These are phyloP conservation scores for Ciconia stormi DNA, from an alignment of 2,113 vertebrate species.

Conservation along the genomic window DNA sequence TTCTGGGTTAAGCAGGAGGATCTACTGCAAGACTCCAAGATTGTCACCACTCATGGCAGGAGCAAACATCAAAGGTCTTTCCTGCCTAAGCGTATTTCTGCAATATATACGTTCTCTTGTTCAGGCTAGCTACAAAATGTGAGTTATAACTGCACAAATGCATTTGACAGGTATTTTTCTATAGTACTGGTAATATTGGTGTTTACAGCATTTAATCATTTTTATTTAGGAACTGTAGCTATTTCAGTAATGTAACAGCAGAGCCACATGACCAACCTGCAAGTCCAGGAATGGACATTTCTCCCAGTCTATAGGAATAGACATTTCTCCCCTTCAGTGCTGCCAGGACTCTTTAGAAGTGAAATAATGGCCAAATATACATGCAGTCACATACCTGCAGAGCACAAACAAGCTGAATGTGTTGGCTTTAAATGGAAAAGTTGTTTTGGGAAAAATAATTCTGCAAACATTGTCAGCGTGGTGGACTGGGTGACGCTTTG, in stretches of 20 bases:
- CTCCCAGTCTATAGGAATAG: not conserved
- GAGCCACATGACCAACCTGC: not conserved
- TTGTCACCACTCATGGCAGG: not conserved
- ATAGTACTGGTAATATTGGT: not conserved
- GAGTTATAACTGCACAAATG: not conserved
- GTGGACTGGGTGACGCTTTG: not conserved
- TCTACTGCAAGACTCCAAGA: not conserved
- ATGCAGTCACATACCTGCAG: not conserved
- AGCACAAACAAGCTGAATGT: not conserved
- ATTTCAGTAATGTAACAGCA: not conserved
- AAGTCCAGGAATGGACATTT: not conserved
- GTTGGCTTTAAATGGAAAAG: not conserved
- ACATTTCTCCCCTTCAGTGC: not conserved
- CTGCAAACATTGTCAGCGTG: not conserved
- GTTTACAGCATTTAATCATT: not conserved
- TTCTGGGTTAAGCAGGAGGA: not conserved
- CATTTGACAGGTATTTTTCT: not conserved
- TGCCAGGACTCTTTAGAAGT: not conserved
- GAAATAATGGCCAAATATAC: not conserved
- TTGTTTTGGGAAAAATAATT: not conserved
- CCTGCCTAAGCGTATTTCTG: not conserved
- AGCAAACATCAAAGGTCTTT: not conserved
- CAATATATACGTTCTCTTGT: not conserved
- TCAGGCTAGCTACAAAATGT: not conserved
- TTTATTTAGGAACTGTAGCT: constrained; percentile 37